Conservation (phyloP, 2,797 vertebrate species). For the Enteromius unitaeniatus region DNA sequence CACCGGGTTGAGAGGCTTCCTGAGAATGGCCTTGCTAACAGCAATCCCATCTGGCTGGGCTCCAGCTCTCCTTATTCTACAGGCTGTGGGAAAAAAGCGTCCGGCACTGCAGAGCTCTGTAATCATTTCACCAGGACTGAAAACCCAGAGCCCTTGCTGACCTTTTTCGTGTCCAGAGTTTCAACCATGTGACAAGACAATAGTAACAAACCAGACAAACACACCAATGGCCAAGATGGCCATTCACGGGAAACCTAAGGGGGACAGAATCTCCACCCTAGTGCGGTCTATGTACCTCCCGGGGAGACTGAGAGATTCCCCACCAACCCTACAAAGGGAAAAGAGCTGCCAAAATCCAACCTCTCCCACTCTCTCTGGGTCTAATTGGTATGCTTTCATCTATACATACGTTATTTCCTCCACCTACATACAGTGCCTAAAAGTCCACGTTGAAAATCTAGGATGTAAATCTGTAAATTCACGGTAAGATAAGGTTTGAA, state of each 20-base stretch:
- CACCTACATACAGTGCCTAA: background rate
- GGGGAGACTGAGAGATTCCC: slow-evolving; percentile 2
- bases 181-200: slow-evolving; percentile 59
- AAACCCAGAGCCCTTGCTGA: slow-evolving; percentile 54
- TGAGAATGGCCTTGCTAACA: slow-evolving; percentile 64
- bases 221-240: slow-evolving; percentile 34
- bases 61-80: slow-evolving; percentile 64
- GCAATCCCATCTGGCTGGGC: slow-evolving; percentile 62
- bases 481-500: background rate
- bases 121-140: slow-evolving; percentile 63
- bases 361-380: slow-evolving; percentile 22
- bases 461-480: background rate
- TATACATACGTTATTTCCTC: slow-evolving; percentile 28
- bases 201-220: slow-evolving; percentile 45
- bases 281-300: slow-evolving; percentile 23
- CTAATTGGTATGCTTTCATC: slow-evolving; percentile 19
- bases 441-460: background rate
- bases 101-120: slow-evolving; percentile 48
- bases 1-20: slow-evolving; percentile 49
- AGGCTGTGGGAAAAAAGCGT: slow-evolving; percentile 68
- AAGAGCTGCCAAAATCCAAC: slow-evolving; percentile 41
- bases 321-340: slow-evolving; percentile 5
- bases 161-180: slow-evolving; percentile 58
- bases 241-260: slow-evolving; percentile 33
- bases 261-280: slow-evolving; percentile 34